phyloP scores from a whole-genome alignment of 2,888 invertebrate genomes.

The Meliscaeva auricollis region DNA sequence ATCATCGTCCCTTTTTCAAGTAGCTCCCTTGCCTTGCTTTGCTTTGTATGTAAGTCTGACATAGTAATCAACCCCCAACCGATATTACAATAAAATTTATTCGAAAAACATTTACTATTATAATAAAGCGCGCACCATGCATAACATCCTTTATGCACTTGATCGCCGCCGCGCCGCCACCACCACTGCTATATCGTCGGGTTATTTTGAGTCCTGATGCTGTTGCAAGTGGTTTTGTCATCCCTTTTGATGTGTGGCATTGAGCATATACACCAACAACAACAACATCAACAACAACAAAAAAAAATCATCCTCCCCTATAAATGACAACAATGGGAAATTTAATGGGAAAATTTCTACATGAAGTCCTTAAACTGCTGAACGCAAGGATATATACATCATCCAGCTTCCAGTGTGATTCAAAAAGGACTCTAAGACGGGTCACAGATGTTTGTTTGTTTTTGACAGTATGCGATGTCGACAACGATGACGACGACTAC shows the following conservation, averaged over 20 bases:
- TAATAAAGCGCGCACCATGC: constrained; percentile 68
- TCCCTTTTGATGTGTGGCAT: constrained; percentile 77
- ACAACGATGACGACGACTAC: constrained; percentile 2
- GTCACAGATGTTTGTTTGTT: constrained; percentile 75
- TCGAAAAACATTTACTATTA: constrained; percentile 61
- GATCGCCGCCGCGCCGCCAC: constrained; percentile 67
- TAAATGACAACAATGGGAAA: constrained; percentile 68
- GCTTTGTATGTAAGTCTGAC: constrained; percentile 4
- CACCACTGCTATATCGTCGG: neutral
- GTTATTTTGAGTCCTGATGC: constrained; percentile 47
- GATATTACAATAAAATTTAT: constrained; percentile 57
- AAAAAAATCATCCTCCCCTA: constrained; percentile 54
- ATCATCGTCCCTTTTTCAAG: constrained; percentile 43
- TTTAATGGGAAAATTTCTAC: constrained; percentile 74
- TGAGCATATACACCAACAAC: constrained; percentile 12
- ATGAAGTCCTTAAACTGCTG: constrained; percentile 70
- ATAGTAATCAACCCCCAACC: constrained; percentile 52
- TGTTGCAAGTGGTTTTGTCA: constrained; percentile 78
- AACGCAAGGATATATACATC: constrained; percentile 35
- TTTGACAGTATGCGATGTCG: constrained; percentile 69
- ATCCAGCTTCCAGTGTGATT: constrained; percentile 36
- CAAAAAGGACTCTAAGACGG: constrained; percentile 61
- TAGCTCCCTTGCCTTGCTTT: constrained; percentile 34
- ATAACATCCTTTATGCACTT: constrained; percentile 72
- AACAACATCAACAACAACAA: no score